These are phyloP conservation scores for Saccostrea cuccullata DNA, from an alignment of 1,140 invertebrate species.

Conservation along the genomic window DNA sequence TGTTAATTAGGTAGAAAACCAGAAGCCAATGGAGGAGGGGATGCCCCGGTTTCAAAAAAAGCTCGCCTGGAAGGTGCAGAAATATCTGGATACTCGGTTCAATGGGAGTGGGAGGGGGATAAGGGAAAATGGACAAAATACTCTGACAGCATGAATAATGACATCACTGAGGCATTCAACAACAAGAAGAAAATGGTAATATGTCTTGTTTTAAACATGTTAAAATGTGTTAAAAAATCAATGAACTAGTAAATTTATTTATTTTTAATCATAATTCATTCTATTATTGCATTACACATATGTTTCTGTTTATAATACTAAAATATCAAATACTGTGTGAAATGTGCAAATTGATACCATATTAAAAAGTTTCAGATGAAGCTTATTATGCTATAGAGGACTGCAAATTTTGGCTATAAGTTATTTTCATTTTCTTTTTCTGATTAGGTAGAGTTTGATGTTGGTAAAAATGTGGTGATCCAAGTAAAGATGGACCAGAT, in stretches of 20 bases:
- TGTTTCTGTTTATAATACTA: too few relatives aligned
- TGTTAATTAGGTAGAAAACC: slow-evolving; percentile 18
- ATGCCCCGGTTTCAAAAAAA: slow-evolving; percentile 54
- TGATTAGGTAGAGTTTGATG: slow-evolving; percentile 62
- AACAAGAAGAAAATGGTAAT: slow-evolving; percentile 59
- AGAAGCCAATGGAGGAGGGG: slow-evolving; percentile 46
- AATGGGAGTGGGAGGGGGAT: slow-evolving; percentile 72
- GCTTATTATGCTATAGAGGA: too few relatives aligned
- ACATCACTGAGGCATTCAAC: slow-evolving; percentile 58
- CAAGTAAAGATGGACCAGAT: slow-evolving; percentile 65
- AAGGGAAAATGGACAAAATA: slow-evolving; percentile 65
- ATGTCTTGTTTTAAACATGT: too few relatives aligned
- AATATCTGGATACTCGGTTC: slow-evolving; percentile 48
- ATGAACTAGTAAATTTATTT: too few relatives aligned
- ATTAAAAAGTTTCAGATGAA: too few relatives aligned
- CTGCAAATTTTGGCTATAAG: too few relatives aligned
- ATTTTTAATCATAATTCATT: too few relatives aligned
- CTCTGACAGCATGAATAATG: slow-evolving; percentile 53
- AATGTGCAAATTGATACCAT: too few relatives aligned
- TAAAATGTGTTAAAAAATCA: too few relatives aligned
- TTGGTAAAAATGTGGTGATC: slow-evolving; percentile 58
- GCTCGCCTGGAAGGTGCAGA: slow-evolving; percentile 14
- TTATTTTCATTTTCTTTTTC: slow-evolving; percentile 38
- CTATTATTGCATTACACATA: too few relatives aligned
- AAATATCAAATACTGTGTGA: too few relatives aligned